A percentile compares a stretch with the other conserved stretches of the same genome.
These are phyloP conservation scores for Rhamphomyia laevipes DNA, from an alignment of 2,888 invertebrate genomes.

Conservation along the genomic window DNA sequence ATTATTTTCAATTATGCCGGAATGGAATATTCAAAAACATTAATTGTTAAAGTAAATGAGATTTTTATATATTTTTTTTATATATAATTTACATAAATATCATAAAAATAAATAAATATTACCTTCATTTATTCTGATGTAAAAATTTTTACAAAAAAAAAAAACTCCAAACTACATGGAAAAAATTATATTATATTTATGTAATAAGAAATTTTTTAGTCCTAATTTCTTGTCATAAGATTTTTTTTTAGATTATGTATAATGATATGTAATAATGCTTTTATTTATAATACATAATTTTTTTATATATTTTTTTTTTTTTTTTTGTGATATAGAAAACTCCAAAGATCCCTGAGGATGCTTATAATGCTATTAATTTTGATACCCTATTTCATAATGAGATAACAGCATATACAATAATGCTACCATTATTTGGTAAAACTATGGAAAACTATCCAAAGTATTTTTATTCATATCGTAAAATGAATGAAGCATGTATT, in stretches of 20 bases:
- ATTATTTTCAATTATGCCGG: constrained; percentile 20
- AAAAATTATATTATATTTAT: too few relatives aligned
- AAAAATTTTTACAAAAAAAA: neutral
- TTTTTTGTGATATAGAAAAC: constrained; percentile 32
- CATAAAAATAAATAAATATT: neutral
- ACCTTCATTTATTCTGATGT: neutral
- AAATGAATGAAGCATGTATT: constrained; percentile 20
- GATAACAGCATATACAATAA: constrained; percentile 25
- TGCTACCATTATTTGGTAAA: constrained; percentile 23
- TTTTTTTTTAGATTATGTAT: neutral
- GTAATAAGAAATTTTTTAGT: too few relatives aligned
- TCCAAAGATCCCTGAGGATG: constrained; percentile 21
- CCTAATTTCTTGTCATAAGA: neutral
- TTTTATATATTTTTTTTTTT: too few relatives aligned
- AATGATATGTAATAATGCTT: neutral
- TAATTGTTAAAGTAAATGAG: constrained; percentile 29
- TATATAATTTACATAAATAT: neutral
- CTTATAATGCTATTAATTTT: constrained; percentile 25
- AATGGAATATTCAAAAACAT: constrained; percentile 9
- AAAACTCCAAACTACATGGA: too few relatives aligned
- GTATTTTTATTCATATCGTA: constrained; percentile 26
- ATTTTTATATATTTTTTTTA: neutral
- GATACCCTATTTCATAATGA: constrained; percentile 29
- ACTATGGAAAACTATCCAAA: constrained; percentile 17
- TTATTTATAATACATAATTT: constrained; percentile 4